Evolutionary conservation across 2,797 vertebrate species (phyloP).

Genomic region (Thaleichthys pacificus): DNA sequence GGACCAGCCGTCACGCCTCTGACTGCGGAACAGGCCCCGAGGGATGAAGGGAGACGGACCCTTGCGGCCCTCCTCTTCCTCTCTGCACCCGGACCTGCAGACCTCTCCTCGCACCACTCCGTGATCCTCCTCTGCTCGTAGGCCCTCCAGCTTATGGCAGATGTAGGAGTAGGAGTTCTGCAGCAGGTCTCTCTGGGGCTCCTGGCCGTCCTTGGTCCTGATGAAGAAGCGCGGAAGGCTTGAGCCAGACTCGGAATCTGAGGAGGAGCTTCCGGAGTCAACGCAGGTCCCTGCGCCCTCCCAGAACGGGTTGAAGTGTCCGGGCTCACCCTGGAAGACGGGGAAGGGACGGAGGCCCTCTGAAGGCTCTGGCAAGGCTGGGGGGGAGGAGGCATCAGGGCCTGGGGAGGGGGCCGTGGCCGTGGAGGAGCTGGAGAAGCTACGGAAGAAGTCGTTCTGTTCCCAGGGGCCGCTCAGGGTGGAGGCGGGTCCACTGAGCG

Average conservation of each 20-base stretch:
- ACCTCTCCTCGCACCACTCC: conserved; percentile 35
- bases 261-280: conserved; percentile 67
- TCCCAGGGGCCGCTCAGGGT: conserved; percentile 48
- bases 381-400: conserved; percentile 33
- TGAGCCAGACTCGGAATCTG: conserved; percentile 70
- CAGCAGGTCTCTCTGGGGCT: conserved; percentile 81
- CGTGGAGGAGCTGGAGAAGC: conserved; percentile 59
- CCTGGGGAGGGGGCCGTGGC: conserved; percentile 54
- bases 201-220: conserved; percentile 72
- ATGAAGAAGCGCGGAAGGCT: conserved; percentile 78
- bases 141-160: conserved; percentile 86
- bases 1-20: conserved; percentile 85
- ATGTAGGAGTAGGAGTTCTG: conserved; percentile 87
- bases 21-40: conserved; percentile 81
- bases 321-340: conserved; percentile 75
- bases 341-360: conserved; percentile 69
- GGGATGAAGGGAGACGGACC: conserved; percentile 70
- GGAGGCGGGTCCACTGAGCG: conserved; percentile 54
- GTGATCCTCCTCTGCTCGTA: conserved; percentile 67
- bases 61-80: conserved; percentile 47
- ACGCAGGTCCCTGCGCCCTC: conserved; percentile 66
- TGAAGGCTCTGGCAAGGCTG: conserved; percentile 40
- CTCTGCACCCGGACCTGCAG: conserved; percentile 34
- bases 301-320: conserved; percentile 92
- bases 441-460: conserved; percentile 66